These are phyloP conservation scores for Coryphaenoides rupestris DNA, from an alignment of 2,113 vertebrate species.

Conservation along the genomic window DNA sequence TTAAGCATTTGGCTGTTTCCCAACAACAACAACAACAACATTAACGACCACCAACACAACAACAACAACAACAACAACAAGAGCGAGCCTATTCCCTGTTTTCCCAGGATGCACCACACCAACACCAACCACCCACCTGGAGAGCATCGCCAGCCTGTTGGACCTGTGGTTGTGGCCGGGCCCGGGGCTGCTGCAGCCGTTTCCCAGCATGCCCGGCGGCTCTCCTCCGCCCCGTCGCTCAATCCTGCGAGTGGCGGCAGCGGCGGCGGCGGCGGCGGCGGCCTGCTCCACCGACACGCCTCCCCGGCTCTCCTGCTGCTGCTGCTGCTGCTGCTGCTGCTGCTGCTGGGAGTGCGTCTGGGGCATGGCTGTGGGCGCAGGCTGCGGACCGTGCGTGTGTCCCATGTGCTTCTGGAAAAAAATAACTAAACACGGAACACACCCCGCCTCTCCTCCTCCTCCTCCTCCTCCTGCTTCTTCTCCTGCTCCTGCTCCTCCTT, in stretches of 20 bases:
- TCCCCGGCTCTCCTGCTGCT: conserved; percentile 57
- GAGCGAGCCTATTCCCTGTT: no score
- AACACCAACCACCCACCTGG: conserved; percentile 50
- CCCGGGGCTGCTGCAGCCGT: conserved; percentile 20
- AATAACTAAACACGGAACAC: not conserved
- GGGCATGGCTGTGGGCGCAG: conserved; percentile 57
- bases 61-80: no score
- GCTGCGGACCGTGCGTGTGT: conserved; percentile 26
- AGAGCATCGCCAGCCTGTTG: conserved; percentile 81
- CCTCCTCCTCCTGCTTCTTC: no score
- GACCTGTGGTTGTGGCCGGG: conserved; percentile 74
- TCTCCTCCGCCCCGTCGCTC: conserved; percentile 71
- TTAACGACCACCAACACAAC: no score
- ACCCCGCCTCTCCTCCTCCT: no score
- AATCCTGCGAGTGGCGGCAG: conserved; percentile 74
- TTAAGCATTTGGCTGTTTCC: no score
- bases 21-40: no score
- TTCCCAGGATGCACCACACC: no score
- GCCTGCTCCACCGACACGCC: conserved; percentile 25
- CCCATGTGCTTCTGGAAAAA: conserved; percentile 26
- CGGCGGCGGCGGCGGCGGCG: no score
- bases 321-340: conserved; percentile 54
- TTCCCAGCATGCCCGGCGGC: conserved; percentile 29
- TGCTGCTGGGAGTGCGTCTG: conserved; percentile 65
- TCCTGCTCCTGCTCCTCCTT: no score